Conservation (phyloP, 2,797 vertebrate genomes). For the Lateolabrax maculatus region DNA sequence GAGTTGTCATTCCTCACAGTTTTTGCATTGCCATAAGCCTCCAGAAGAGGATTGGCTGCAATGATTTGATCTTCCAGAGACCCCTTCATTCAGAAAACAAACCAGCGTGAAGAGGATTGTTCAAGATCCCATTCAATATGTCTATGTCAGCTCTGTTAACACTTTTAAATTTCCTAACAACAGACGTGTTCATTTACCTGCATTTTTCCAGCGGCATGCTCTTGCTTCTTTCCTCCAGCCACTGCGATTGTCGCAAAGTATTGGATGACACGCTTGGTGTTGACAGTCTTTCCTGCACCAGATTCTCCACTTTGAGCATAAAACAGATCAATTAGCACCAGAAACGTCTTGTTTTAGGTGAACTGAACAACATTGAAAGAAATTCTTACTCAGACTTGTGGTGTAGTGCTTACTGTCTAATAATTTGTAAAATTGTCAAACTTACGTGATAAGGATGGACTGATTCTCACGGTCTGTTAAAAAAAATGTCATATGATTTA, state of each 20-base stretch:
- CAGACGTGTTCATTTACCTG: constrained; percentile 72
- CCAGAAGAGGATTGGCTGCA: constrained; percentile 90
- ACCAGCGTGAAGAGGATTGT: neutral
- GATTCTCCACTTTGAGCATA: constrained; percentile 88
- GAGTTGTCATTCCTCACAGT: constrained; percentile 96
- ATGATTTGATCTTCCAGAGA: constrained; percentile 90
- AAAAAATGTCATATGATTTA: constrained; percentile 15
- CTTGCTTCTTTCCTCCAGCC: constrained; percentile 78
- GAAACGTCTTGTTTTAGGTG: neutral
- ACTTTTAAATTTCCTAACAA: neutral
- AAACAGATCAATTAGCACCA: neutral
- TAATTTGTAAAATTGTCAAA: too few species aligned
- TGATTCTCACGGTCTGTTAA: constrained; percentile 92
- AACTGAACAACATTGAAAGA: neutral
- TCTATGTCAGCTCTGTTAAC: neutral
- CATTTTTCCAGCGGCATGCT: constrained; percentile 82
- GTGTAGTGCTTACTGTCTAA: neutral
- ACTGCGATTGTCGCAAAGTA: constrained; percentile 92
- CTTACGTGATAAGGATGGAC: constrained; percentile 95
- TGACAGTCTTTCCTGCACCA: constrained; percentile 93
- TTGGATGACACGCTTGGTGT: constrained; percentile 92
- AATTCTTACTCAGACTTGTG: neutral
- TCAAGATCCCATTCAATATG: neutral
- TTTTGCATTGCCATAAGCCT: constrained; percentile 94
- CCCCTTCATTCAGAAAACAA: constrained; percentile 79